Base-by-base conservation (phyloP, 1,140 invertebrate species). In the Drosophila lowei region DNA sequence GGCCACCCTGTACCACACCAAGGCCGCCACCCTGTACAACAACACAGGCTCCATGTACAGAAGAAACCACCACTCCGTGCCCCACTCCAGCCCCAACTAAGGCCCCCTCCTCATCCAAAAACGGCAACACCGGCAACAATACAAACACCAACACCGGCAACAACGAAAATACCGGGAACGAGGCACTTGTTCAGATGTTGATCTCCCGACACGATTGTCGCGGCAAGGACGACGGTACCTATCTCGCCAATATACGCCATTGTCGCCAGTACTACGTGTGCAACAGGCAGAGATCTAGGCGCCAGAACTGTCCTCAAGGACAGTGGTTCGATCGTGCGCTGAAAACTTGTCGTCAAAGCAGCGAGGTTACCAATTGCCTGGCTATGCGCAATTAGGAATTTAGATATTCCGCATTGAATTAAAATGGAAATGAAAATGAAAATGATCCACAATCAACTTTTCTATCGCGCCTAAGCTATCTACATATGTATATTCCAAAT, bases 261-360 rank as follows among this genome's bases (percentile, higher is more conserved):
- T 84, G 79, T 21, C 75, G 75, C 46, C 72, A 72, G 11, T 84
- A 55, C 62, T 79, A 64, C 43, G 52, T 72, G 4, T 84, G 79
- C 62, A 54, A 42, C 42, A 56, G 68, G 9, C 77, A 64, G 43
- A 57, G 43, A 18, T 21, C 62, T 0, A 63, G 25, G 30, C 66
- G 71, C n/a, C 59, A 61, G 41, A 44, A 2, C 16, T 83, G 79
- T 28, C 75, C 70, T 11, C 15, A 0, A 16, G 79, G 79, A 0
- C 44, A 61, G 11, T 84, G 79, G 79, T 84, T 75, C 41, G 79
- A 84, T 57, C 66, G 72, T 44, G 3, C 25, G 13, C 54, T 59
- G 21, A 59, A 60, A 15, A 8, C 7, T 7, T 83, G 79, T 30
- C 71, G 53, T 0, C 60, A 49, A 30, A 61, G 78, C 53, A 42